Conservation (phyloP, 2,797 vertebrate species). For the Xerus rutilus region DNA sequence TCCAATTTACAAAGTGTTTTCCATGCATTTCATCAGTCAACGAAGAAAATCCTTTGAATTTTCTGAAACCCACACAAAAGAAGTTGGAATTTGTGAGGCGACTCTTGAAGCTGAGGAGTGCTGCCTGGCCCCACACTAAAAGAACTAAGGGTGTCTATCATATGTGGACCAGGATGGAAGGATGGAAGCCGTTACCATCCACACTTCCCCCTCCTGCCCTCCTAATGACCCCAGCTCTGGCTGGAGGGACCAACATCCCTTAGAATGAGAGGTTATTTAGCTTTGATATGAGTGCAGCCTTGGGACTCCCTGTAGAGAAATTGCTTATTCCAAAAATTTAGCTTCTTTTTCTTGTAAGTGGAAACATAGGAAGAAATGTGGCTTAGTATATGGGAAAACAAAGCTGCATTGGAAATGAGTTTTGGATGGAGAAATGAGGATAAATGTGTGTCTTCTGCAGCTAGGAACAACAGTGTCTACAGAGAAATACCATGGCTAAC, state of each 20-base stretch:
- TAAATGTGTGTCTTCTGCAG: neutral
- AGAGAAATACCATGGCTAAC: neutral
- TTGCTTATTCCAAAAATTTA: slow-evolving; percentile 79
- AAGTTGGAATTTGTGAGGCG: slow-evolving; percentile 82
- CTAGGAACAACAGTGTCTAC: neutral
- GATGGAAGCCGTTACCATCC: slow-evolving; percentile 83
- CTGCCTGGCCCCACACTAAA: slow-evolving; percentile 78
- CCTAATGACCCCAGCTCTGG: slow-evolving; percentile 86
- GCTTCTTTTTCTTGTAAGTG: slow-evolving; percentile 73
- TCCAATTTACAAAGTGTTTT: slow-evolving; percentile 23
- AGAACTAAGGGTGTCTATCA: slow-evolving; percentile 80
- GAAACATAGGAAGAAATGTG: slow-evolving; percentile 66
- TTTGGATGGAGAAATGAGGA: neutral
- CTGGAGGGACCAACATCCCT: slow-evolving; percentile 83
- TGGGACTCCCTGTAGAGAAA: slow-evolving; percentile 83
- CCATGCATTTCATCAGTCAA: slow-evolving; percentile 19
- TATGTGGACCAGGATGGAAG: slow-evolving; percentile 80
- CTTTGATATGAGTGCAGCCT: slow-evolving; percentile 81
- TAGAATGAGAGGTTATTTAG: slow-evolving; percentile 87
- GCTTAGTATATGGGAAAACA: neutral
- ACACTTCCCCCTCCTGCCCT: slow-evolving; percentile 84
- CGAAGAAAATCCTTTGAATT: slow-evolving; percentile 46
- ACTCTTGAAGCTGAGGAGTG: slow-evolving; percentile 76
- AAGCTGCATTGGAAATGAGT: neutral
- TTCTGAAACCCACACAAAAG: slow-evolving; percentile 81